phyloP scores from a whole-genome alignment of 2,113 vertebrate genomes.

The Speoplatyrhinus poulsoni region DNA sequence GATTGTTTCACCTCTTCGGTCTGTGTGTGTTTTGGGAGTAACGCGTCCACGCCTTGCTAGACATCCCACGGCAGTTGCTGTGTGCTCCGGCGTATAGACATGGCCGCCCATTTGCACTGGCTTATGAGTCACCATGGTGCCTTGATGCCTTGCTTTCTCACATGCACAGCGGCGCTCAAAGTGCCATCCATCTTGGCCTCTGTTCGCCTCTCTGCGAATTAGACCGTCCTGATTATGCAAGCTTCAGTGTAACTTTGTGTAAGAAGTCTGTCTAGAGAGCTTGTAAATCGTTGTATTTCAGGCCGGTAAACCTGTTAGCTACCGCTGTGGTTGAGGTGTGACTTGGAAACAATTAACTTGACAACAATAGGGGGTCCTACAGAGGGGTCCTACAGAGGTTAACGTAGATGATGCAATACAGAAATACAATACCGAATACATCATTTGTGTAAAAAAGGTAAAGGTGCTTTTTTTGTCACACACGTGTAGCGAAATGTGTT shows the following conservation, averaged over 20 bases:
- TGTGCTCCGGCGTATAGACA: neutral
- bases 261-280: too few relatives aligned
- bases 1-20: slow-evolving; percentile 20
- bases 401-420: too few relatives aligned
- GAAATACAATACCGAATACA: too few relatives aligned
- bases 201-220: neutral
- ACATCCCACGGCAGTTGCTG: slow-evolving; percentile 1
- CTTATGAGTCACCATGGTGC: neutral
- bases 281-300: too few relatives aligned
- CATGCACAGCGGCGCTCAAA: neutral
- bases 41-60: slow-evolving; percentile 16
- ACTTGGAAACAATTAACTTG: too few relatives aligned
- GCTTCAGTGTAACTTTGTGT: neutral
- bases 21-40: slow-evolving; percentile 38
- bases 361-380: too few relatives aligned
- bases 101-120: slow-evolving; percentile 9
- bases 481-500: too few relatives aligned
- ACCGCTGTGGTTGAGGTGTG: too few relatives aligned
- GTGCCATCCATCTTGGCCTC: slow-evolving; percentile 13
- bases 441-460: too few relatives aligned
- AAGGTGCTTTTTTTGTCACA: too few relatives aligned
- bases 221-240: neutral
- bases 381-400: too few relatives aligned
- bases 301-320: too few relatives aligned
- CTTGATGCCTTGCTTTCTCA: slow-evolving; percentile 3